phyloP scores from a whole-genome alignment of 1,140 invertebrate genomes.

The Drosophila gunungcola region DNA sequence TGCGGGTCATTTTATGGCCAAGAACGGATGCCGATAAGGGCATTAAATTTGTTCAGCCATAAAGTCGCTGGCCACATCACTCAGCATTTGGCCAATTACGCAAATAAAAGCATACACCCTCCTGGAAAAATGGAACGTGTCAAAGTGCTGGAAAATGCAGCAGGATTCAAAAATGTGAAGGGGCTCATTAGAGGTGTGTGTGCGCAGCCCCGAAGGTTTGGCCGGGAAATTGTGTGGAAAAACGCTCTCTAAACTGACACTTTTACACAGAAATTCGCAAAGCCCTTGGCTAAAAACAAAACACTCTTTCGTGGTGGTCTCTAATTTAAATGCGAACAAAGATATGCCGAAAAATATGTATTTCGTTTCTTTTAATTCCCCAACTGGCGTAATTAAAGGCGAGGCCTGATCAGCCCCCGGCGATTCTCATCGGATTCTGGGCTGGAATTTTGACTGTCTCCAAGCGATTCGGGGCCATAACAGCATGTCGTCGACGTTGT shows the following conservation, averaged over 20 bases:
- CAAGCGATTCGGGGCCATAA: slow-evolving; percentile 55
- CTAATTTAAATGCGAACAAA: slow-evolving; percentile 16
- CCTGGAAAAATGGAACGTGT: slow-evolving; percentile 60
- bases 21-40: slow-evolving; percentile 74
- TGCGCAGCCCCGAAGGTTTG: slow-evolving; percentile 57
- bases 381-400: slow-evolving; percentile 74
- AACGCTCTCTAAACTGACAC: slow-evolving; percentile 37
- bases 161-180: slow-evolving; percentile 44
- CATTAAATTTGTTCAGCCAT: slow-evolving; percentile 71
- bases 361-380: slow-evolving; percentile 19
- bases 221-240: slow-evolving; percentile 71
- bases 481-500: slow-evolving; percentile 61
- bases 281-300: slow-evolving; percentile 14
- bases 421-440: slow-evolving; percentile 55
- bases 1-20: slow-evolving; percentile 78
- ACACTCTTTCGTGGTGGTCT: not conserved
- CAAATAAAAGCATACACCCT: slow-evolving; percentile 56
- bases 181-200: slow-evolving; percentile 72
- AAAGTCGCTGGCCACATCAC: slow-evolving; percentile 65
- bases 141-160: slow-evolving; percentile 77
- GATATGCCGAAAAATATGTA: slow-evolving; percentile 15
- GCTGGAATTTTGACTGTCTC: slow-evolving; percentile 56
- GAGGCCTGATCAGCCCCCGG: slow-evolving; percentile 17
- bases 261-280: slow-evolving; percentile 1
- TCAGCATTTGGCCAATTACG: slow-evolving; percentile 78